Evolutionary conservation across 2,113 vertebrate species (phyloP).

Genomic region (Myxocyprinus asiaticus): DNA sequence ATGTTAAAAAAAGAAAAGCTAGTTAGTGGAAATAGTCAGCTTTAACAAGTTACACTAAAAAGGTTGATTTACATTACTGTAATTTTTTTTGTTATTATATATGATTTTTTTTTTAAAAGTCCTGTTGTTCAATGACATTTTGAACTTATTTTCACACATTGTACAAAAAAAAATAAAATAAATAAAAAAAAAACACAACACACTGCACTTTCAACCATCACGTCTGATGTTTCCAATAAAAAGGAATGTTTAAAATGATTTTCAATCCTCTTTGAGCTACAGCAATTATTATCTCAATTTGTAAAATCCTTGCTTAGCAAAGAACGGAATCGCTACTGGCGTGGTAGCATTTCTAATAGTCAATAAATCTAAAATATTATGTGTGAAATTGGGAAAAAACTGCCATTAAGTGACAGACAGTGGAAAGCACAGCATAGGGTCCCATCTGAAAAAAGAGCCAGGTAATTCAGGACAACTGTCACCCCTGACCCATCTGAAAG

Average conservation of each 20-base stretch:
- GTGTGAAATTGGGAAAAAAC: constrained; percentile 91
- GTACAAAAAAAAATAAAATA: neutral
- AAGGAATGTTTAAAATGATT: constrained; percentile 42
- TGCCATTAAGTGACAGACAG: constrained; percentile 91
- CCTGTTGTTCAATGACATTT: neutral
- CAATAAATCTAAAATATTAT: constrained; percentile 99
- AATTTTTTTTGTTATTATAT: too few species aligned
- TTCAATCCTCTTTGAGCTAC: constrained; percentile 53
- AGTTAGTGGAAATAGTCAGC: neutral
- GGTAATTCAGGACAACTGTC: constrained; percentile 98
- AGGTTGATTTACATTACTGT: too few species aligned
- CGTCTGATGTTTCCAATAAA: constrained; percentile 56
- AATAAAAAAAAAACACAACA: too few species aligned
- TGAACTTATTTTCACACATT: constrained; percentile 1
- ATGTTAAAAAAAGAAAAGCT: neutral
- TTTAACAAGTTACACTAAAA: too few species aligned
- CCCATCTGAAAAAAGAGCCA: constrained; percentile 78
- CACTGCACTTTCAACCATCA: constrained; percentile 33
- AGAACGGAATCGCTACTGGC: constrained; percentile 88
- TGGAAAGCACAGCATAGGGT: constrained; percentile 82
- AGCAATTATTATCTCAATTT: constrained; percentile 84
- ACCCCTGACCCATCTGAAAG: constrained; percentile 88
- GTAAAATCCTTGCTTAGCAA: constrained; percentile 72
- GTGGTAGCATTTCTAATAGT: constrained; percentile 91
- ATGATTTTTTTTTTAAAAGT: too few species aligned